A percentile compares a stretch with the other conserved stretches of the same genome.
Evolutionary conservation across 1,140 invertebrate genomes (phyloP).

Genomic region (Bombus breviceps): DNA sequence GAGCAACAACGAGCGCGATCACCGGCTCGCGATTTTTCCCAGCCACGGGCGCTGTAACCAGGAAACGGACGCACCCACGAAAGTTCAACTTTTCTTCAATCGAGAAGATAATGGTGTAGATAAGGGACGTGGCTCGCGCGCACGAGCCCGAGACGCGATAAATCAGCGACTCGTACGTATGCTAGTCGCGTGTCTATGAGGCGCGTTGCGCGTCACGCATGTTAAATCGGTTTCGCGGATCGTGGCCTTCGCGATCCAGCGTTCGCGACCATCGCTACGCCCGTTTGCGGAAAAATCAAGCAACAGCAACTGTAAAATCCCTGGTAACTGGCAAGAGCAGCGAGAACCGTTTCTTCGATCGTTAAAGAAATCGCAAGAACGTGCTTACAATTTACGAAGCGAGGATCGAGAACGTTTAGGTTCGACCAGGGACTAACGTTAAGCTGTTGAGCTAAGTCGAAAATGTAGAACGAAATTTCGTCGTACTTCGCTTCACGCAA

Average conservation of each 20-base stretch:
- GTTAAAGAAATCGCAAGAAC: too few species aligned
- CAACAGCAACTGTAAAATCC: not conserved
- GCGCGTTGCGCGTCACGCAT: conserved; percentile 47
- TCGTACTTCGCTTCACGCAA: too few species aligned
- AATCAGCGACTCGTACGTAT: conserved; percentile 52
- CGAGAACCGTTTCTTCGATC: too few species aligned
- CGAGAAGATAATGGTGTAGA: conserved; percentile 56
- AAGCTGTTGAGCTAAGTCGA: too few species aligned
- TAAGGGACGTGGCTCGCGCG: conserved; percentile 37
- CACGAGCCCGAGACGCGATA: conserved; percentile 51
- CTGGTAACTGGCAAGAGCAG: not conserved
- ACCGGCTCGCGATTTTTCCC: conserved; percentile 25
- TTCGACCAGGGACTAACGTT: too few species aligned
- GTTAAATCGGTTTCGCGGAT: conserved; percentile 43
- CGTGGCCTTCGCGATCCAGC: conserved; percentile 46
- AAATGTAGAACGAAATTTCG: too few species aligned
- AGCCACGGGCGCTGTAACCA: conserved; percentile 24
- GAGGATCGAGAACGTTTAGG: too few species aligned
- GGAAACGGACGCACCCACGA: conserved; percentile 59
- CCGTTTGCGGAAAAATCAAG: conserved; percentile 24
- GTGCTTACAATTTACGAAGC: too few species aligned
- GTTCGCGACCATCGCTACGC: conserved; percentile 3
- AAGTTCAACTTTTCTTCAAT: conserved; percentile 57
- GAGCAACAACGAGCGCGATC: not conserved
- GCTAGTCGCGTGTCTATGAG: conserved; percentile 22